Evolutionary conservation across 2,113 vertebrate species (phyloP).

Genomic region (Cheirogaleus medius): DNA sequence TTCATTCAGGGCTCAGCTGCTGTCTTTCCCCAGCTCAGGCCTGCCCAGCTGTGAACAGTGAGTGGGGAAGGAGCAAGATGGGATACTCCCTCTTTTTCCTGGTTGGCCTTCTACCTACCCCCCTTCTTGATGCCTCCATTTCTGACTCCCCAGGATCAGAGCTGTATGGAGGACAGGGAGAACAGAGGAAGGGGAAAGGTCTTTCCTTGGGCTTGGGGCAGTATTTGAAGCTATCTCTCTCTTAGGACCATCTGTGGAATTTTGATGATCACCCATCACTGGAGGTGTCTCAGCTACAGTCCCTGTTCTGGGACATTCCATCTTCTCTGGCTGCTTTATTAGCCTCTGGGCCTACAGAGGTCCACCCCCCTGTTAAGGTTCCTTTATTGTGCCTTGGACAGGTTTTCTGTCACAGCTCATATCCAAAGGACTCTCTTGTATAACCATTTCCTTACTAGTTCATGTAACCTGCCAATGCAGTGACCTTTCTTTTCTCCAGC

Average conservation of each 20-base stretch:
- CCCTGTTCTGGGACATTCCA: too few relatives aligned
- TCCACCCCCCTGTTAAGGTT: background rate
- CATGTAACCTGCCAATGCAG: background rate
- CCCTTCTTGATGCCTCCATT: background rate
- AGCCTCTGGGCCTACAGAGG: background rate
- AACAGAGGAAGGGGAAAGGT: background rate
- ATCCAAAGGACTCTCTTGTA: background rate
- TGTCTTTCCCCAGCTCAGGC: background rate
- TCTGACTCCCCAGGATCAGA: background rate
- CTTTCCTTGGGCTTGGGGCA: background rate
- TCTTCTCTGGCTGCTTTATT: background rate
- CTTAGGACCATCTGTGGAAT: background rate
- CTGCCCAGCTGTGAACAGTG: background rate
- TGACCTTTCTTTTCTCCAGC: background rate
- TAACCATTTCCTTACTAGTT: background rate
- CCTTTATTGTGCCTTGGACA: background rate
- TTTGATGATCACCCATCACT: background rate
- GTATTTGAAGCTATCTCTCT: background rate
- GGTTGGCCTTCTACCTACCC: background rate
- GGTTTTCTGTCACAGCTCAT: background rate
- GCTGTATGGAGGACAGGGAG: background rate
- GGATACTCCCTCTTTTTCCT: background rate
- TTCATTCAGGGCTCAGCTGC: background rate
- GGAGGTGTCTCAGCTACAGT: background rate
- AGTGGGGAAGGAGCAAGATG: fast-evolving